phyloP scores from a whole-genome alignment of 2,888 invertebrate genomes.

The Sympetrum striolatum region DNA sequence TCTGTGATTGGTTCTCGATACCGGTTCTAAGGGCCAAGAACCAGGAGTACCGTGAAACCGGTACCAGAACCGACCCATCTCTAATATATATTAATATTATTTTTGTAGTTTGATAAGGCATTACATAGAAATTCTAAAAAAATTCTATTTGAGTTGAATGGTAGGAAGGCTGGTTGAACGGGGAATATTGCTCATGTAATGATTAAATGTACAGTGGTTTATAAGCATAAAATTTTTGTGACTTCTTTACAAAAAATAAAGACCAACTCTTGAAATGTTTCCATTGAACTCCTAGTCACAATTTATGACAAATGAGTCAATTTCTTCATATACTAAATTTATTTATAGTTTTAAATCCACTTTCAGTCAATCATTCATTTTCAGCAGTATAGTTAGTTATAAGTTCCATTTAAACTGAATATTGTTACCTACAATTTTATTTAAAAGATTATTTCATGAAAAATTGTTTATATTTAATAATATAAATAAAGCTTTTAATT shows the following conservation, averaged over 20 bases:
- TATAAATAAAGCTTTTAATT: no score
- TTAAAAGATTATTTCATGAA: not conserved
- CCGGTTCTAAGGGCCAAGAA: no score
- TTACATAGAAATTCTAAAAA: not conserved
- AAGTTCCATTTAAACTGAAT: not conserved
- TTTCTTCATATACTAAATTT: not conserved
- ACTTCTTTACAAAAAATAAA: not conserved
- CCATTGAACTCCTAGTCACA: not conserved
- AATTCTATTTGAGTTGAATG: not conserved
- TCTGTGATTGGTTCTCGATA: no score
- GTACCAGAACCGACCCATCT: no score
- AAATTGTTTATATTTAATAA: not conserved
- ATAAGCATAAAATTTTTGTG: not conserved
- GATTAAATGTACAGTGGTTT: not conserved
- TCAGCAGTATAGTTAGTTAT: not conserved
- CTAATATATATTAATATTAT: slow-evolving; percentile 23
- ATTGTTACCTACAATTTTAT: not conserved
- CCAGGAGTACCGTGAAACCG: no score
- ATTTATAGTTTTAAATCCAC: not conserved
- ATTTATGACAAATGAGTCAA: not conserved
- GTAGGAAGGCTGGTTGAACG: not conserved
- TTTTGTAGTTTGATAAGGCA: slow-evolving; percentile 40
- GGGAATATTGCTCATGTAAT: slow-evolving; percentile 18
- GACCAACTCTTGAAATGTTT: not conserved
- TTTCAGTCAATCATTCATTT: not conserved